phyloP scores from a whole-genome alignment of 2,797 vertebrate species.

The Lacerta agilis region DNA sequence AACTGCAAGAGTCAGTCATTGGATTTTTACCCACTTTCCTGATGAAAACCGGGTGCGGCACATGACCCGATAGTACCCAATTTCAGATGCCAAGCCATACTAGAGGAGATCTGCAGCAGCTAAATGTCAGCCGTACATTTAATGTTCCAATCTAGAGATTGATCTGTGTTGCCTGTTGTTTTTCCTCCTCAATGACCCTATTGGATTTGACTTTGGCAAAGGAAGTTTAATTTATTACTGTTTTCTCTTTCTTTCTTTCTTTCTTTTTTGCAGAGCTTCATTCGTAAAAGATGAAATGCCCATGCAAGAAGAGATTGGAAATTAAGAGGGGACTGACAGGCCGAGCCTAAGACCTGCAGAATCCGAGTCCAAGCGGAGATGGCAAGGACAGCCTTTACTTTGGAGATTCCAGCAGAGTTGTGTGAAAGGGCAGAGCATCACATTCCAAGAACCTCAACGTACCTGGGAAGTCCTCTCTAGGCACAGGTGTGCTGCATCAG shows the following conservation, averaged over 20 bases:
- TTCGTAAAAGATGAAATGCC: slow-evolving; percentile 2
- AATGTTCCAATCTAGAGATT: slow-evolving; percentile 20
- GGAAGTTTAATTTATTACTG: background rate
- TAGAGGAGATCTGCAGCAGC: background rate
- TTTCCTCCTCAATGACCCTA: slow-evolving; percentile 2
- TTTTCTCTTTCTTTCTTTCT: too few species aligned
- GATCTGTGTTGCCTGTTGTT: background rate
- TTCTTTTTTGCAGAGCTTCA: background rate
- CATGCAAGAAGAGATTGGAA: slow-evolving; percentile 11
- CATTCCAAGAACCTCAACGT: background rate
- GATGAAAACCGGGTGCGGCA: slow-evolving; percentile 11
- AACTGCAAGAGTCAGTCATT: slow-evolving; percentile 57
- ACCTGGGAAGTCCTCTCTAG: background rate
- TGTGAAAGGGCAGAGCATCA: background rate
- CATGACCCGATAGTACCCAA: slow-evolving; percentile 7
- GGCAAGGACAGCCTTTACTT: slow-evolving; percentile 2
- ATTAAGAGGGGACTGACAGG: slow-evolving; percentile 30
- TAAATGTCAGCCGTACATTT: background rate
- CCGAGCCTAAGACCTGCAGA: background rate
- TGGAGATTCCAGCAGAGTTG: background rate
- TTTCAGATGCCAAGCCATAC: slow-evolving; percentile 16
- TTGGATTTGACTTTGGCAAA: background rate
- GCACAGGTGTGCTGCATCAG: background rate
- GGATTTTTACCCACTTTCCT: slow-evolving; percentile 59
- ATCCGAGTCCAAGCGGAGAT: background rate